Evolutionary conservation across 2,888 invertebrate genomes (phyloP), one percentile per base, ranked within the genome.

Genomic region (Drosophila phalerata): DNA sequence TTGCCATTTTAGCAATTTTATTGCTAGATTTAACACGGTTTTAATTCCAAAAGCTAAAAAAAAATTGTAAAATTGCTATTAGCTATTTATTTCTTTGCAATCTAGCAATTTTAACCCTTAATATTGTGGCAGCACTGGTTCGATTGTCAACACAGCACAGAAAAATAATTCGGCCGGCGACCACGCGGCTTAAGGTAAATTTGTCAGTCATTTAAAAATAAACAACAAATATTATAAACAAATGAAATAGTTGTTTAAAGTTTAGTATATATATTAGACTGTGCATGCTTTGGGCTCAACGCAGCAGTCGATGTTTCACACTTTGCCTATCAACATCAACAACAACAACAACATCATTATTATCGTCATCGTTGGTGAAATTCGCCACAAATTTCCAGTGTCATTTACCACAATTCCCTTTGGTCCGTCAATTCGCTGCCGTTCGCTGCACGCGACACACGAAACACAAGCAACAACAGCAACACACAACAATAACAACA

Each of bases 221-320:
- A 4, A 40, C 30, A 1, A 25, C n/a, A 8, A 22, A 42, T 34
- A 22, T 11, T 34, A 22, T 11, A 10, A 8, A 32, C 28, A 13
- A 43, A 11, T 22, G 2, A 25, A 28, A 19, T 28, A 49, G 10
- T 15, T 22, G 15, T 45, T 38, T 1, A 32, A 56, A 38, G 2
- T n/a, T 13, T 40, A 45, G 13, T 45, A 25, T 8, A 38, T 37
- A 30, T 8, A 42, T 37, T 25, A 40, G 22, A 67, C 40, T 61
- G 67, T 64, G 64, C 25, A 73, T 60, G 77, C 58, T 62, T 43
- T 77, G 55, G 61, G n/a, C 32, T 17, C 48, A 45, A 13, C 42
- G 57, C 52, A 64, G 72, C 51, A 72, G 66, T 66, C 69, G 66
- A 25, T 67, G 66, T 51, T 38, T 74, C 22, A 78, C 58, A 67